Base-by-base conservation (phyloP, 1,140 invertebrate genomes). In the Dinothrombium tinctorium region DNA sequence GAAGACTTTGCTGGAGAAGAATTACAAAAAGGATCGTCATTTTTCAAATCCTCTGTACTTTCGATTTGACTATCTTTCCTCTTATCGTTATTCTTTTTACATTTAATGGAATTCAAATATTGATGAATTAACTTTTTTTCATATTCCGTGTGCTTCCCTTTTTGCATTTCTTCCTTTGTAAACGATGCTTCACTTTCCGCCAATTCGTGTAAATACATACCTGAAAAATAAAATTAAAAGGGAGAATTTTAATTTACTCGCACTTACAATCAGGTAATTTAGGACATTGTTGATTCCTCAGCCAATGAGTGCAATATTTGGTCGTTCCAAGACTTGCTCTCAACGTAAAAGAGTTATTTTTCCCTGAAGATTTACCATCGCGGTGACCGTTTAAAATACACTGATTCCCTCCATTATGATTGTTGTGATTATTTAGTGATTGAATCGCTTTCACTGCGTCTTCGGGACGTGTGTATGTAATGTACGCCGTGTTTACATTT, bases 271-370 rank as follows among this genome's bases (percentile, higher is more conserved):
- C 43, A 12, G 42, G 38, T 19, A 74, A 64, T 64, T 99, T 99
- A 24, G 84, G 83, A 67, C 94, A 99, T 46, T 77, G 69, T 57
- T 86, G 78, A 63, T 90, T 89, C 59, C 87, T 84, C 72, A 99
- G 79, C 63, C 96, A 99, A 64, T 94, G 86, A 59, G 87, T 94
- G 71, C 94, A 99, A 64, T 99, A 98, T 65, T 99, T 99, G 44
- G 94, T 99, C 36, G 94, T 99, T 43, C 94, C 94, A 49, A 99
- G 66, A 47, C 87, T 95, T 45, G 86, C 89, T 67, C 95, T 95
- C 50, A 99, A 72, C 45, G 83, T 39, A 14, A 17, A n/a, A 12
- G 19, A 25, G 32, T 11, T 36, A 24, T 22, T 19, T 21, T 37
- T 37, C 6, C 12, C 20, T 15, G 7, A 7, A 12, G n/a, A 19